Base-by-base conservation (phyloP, 2,113 vertebrate species). In the Anas platyrhynchos region DNA sequence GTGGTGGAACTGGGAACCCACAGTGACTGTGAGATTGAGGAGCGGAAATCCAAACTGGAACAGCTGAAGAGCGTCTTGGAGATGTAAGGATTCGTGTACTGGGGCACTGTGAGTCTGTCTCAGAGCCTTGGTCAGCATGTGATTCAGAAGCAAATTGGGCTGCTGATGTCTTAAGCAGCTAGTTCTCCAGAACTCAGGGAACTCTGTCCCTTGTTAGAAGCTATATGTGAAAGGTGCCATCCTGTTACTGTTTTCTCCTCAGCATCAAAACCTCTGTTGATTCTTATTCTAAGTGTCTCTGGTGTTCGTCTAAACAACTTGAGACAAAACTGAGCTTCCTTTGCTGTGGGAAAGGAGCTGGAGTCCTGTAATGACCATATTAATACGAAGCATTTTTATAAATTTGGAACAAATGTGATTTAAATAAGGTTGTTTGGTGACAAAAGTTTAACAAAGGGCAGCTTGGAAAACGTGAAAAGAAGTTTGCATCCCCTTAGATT, bases 31-130 rank as follows among this genome's bases (percentile, higher is more conserved):
- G 99, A 99, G 97, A 99, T 99, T 2, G 99, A 99, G 91, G 99
- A 99, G 98, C 99, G 99, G 93, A 99, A 98, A 83, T 99, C 98
- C 88, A 99, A 99, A 94, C 97, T 99, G 95, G 99, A 99, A 77
- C 99, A 99, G 96, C 98, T 99, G 82, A 99, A 99, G 97, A 99
- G 99, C 0, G 99, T 99, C 93, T 95, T 99, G 97, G 99, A 99
- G 97, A 99, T 99, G 99, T 99, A 98, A 98, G 99, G 8, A 50
- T 46, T 71, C 52, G 5, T 81, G 0, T 78, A 12, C 55, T 0
- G 2, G 61, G 41, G 29, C n/a, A 55, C 63, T 2, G 4, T 27
- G 83, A 11, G 14, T 81, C 91, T 68, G 22, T 29, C 50, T 96
- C 41, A 78, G 52, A 54, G 92, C 43, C 6, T 23, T 0, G 12